These are phyloP conservation scores for Candoia aspera DNA, from an alignment of 2,113 vertebrate species.

Conservation along the genomic window DNA sequence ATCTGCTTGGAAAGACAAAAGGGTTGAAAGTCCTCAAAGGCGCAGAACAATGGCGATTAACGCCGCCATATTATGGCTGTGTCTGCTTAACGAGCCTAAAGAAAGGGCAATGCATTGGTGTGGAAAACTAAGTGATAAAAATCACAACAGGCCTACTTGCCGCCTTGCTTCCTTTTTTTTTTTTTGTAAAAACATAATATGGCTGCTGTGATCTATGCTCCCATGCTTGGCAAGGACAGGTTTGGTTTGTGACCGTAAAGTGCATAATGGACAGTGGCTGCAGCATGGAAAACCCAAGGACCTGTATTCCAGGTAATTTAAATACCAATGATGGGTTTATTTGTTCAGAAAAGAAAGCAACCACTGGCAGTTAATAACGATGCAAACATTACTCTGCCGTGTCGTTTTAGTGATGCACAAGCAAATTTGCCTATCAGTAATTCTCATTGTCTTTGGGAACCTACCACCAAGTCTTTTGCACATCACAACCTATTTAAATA, in stretches of 20 bases:
- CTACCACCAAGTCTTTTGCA: no score
- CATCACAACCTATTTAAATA: no score
- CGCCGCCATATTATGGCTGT: conserved; percentile 28
- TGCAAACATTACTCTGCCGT: not conserved
- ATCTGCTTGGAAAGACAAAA: not conserved
- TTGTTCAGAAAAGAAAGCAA: not conserved
- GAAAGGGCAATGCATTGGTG: conserved; percentile 35
- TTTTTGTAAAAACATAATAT: not conserved
- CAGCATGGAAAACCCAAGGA: not conserved
- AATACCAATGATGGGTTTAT: not conserved
- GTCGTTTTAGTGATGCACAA: not conserved
- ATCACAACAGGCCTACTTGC: not conserved
- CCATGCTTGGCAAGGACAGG: conserved; percentile 15
- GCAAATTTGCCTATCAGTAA: not conserved
- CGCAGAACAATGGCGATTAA: conserved; percentile 37
- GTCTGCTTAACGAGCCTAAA: conserved; percentile 54
- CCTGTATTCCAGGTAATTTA: not conserved
- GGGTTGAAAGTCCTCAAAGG: conserved; percentile 18
- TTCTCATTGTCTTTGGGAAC: not conserved
- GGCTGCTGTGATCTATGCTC: conserved; percentile 49
- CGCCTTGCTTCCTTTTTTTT: no score
- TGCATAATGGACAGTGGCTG: not conserved
- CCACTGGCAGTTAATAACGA: not conserved
- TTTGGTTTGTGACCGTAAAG: conserved; percentile 37
- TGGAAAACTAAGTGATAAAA: conserved; percentile 35